Evolutionary conservation across 2,797 vertebrate genomes (phyloP).

Genomic region (Spheniscus humboldti): DNA sequence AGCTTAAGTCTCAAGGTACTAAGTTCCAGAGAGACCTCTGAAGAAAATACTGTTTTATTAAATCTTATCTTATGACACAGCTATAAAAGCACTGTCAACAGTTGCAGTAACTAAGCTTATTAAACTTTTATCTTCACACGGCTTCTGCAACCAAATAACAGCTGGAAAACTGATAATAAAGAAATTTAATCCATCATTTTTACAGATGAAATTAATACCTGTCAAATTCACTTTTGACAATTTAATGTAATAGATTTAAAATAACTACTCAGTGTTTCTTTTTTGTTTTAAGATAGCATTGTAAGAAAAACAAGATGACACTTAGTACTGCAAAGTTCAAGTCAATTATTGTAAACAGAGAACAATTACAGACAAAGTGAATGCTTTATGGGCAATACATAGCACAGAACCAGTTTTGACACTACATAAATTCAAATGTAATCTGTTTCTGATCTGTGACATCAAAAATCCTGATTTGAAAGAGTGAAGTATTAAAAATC

Average conservation of each 20-base stretch:
- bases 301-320: constrained; percentile 38
- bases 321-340: background rate
- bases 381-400: background rate
- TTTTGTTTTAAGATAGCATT: constrained; percentile 13
- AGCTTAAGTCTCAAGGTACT: constrained; percentile 18
- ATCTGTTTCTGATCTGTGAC: background rate
- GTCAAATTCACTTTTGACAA: constrained; percentile 80
- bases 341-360: background rate
- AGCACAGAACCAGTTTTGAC: background rate
- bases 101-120: constrained; percentile 77
- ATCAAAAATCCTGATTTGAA: background rate
- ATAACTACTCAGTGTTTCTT: constrained; percentile 35
- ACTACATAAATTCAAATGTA: background rate
- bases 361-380: background rate
- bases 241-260: constrained; percentile 77
- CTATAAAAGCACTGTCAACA: constrained; percentile 68
- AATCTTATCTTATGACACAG: constrained; percentile 75
- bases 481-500: background rate
- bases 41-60: constrained; percentile 76
- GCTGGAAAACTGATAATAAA: constrained; percentile 75
- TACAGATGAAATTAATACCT: constrained; percentile 84
- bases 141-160: constrained; percentile 71
- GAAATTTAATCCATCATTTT: constrained; percentile 82
- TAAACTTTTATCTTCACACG: constrained; percentile 74
- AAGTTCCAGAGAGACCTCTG: constrained; percentile 57